Evolutionary conservation across 2,797 vertebrate genomes (phyloP), one percentile per base, ranked within the genome.

Genomic region (Lepus townsendii): DNA sequence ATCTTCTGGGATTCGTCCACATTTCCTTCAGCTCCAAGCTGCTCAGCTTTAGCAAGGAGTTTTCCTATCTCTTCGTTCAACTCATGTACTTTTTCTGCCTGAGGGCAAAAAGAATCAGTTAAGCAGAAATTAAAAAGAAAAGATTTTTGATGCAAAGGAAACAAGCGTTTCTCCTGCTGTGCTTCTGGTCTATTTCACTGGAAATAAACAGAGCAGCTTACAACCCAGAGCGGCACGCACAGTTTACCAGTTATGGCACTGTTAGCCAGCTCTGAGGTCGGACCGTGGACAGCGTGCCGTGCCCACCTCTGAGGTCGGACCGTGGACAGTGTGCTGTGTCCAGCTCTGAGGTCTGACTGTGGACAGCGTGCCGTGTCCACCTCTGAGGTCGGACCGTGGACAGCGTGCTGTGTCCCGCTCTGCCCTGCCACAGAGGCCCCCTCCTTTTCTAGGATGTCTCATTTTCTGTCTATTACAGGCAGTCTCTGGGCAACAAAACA

Each of bases 11-110:
- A 99, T 90, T 99, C 99, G 5, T 99, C 99, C 89, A 99, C 99
- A 54, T 99, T 99, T 83, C 99, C 99, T 98, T 99, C 99, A 0
- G 99, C 99, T 83, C 99, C 99, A 20, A 99, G 98, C 98, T 99
- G 99, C 93, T 99, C 99, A 2, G 99, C 99, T 98, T 99, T 99
- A 69, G 99, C 99, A 96, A 99, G 98, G 16, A 99, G 99, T 95
- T 99, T 99, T 88, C 99, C 99, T 71, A 99, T 99, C 98, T 99
- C 99, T 98, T 99, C 99, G 75, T 99, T 99, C 97, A 99, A 98
- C 95, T 99, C 99, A 5, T 99, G 99, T 69, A 99, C 99, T 94
- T 99, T 99, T 98, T 99, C 99, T 75, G 99, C 99, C 99, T 99
- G 93, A 89, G 96, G 52, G 82, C 52, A 73, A 73, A 95, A 71